These are phyloP conservation scores for Caerostris darwini DNA, from an alignment of 1,140 invertebrate genomes.

Conservation along the genomic window DNA sequence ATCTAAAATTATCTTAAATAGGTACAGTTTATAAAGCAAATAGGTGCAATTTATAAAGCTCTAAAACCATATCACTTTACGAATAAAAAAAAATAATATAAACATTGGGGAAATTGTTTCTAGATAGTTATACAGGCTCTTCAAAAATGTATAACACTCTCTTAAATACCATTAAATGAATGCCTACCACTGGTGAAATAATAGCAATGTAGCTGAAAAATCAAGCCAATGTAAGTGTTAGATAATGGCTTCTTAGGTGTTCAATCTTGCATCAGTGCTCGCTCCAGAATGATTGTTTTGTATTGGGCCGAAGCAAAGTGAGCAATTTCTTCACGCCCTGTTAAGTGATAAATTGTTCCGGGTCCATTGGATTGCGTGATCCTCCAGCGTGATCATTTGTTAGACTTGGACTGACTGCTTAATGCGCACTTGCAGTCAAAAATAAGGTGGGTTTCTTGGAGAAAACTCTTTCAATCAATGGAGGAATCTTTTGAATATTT, in stretches of 20 bases:
- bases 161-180: too few relatives aligned
- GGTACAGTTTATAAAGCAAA: too few relatives aligned
- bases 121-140: too few relatives aligned
- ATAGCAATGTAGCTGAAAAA: too few relatives aligned
- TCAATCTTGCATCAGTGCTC: background rate
- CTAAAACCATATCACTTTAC: too few relatives aligned
- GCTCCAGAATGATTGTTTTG: background rate
- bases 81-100: too few relatives aligned
- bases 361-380: background rate
- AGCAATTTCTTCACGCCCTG: slow-evolving; percentile 17
- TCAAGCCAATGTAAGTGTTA: background rate
- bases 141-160: too few relatives aligned
- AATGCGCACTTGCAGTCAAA: background rate
- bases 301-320: background rate
- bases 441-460: background rate
- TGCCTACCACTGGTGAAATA: too few relatives aligned
- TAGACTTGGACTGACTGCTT: slow-evolving; percentile 22
- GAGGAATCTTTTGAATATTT: background rate
- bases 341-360: slow-evolving; percentile 28
- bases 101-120: too few relatives aligned
- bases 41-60: too few relatives aligned
- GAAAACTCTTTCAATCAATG: background rate
- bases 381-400: slow-evolving; percentile 3
- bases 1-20: too few relatives aligned
- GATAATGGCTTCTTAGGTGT: background rate